Evolutionary conservation across 2,888 invertebrate species (phyloP).

Genomic region (Sympetrum striolatum): DNA sequence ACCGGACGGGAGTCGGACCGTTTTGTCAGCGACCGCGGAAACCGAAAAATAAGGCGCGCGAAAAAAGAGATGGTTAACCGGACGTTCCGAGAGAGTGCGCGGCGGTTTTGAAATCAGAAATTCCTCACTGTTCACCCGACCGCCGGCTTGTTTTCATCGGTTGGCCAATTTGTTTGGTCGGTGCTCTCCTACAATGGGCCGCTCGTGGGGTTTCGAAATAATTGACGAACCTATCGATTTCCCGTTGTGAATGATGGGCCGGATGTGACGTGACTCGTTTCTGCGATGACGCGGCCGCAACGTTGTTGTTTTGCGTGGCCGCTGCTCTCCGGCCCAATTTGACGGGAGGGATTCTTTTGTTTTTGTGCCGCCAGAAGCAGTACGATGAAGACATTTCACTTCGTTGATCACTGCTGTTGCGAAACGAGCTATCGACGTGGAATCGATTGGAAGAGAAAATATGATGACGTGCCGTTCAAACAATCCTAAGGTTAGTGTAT

Average conservation of each 20-base stretch:
- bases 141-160: background rate
- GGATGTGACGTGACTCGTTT: background rate
- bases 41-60: background rate
- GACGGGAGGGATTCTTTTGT: background rate
- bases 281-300: background rate
- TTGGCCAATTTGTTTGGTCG: background rate
- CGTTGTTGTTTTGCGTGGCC: background rate
- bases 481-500: too few species aligned
- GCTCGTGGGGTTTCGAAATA: background rate
- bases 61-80: background rate
- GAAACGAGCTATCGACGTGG: background rate
- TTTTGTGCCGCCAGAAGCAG: background rate
- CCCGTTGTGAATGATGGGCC: background rate
- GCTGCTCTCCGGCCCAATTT: background rate
- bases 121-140: background rate
- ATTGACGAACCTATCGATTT: background rate
- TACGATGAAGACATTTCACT: background rate
- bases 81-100: background rate
- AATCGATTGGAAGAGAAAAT: background rate
- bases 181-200: background rate
- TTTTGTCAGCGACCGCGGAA: background rate
- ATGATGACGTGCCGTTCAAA: too few species aligned
- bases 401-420: background rate
- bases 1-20: background rate
- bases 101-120: background rate